Evolutionary conservation across 2,113 vertebrate species (phyloP).

Genomic region (Plestiodon gilberti): DNA sequence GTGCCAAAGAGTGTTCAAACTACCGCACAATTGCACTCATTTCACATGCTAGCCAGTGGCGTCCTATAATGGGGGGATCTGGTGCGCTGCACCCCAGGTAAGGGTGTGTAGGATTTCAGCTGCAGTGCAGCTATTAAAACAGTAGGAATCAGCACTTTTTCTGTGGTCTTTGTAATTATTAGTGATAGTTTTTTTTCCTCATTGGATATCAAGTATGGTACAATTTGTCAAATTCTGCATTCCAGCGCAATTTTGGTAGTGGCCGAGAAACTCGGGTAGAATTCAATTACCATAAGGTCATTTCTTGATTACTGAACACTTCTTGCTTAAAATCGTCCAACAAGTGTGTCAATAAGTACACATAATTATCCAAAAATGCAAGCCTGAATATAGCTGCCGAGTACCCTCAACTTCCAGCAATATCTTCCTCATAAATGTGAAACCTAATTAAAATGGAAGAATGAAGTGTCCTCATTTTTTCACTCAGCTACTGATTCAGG

Average conservation of each 20-base stretch:
- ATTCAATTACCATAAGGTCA: constrained; percentile 41
- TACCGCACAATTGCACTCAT: too few species aligned
- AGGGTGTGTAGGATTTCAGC: too few species aligned
- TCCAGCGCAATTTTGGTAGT: background rate
- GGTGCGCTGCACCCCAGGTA: too few species aligned
- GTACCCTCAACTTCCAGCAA: background rate
- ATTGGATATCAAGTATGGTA: background rate
- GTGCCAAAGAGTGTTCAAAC: too few species aligned
- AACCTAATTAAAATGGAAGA: constrained; percentile 10
- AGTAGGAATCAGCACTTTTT: background rate
- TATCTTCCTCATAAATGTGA: background rate
- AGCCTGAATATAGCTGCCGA: constrained; percentile 2
- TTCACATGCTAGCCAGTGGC: too few species aligned
- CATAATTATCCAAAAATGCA: background rate
- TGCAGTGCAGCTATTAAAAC: background rate
- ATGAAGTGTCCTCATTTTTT: background rate
- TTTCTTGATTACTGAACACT: constrained; percentile 26
- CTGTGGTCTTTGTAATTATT: background rate
- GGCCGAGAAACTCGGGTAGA: background rate
- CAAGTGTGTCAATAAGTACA: background rate
- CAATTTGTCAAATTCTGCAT: background rate
- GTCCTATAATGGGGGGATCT: too few species aligned
- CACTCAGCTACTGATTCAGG: background rate
- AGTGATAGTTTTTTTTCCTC: background rate
- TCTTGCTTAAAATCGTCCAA: constrained; percentile 13